These are phyloP conservation scores for Poeciliopsis paucimaculata DNA, from an alignment of 2,797 vertebrate genomes.

Conservation along the genomic window DNA sequence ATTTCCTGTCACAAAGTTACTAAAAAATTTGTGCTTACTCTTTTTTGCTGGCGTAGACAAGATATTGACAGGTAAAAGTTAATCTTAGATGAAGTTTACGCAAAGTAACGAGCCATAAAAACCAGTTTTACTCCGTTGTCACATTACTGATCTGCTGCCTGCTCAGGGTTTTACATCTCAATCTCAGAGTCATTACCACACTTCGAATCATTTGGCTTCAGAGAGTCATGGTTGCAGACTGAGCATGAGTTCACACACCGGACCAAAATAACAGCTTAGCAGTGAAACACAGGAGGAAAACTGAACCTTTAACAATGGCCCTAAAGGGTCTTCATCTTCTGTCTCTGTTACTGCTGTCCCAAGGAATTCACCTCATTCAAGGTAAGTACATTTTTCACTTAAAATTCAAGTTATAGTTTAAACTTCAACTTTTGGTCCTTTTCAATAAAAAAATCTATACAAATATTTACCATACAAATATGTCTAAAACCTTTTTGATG, in stretches of 20 bases:
- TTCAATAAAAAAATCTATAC: not conserved
- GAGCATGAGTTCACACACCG: slow-evolving; percentile 32
- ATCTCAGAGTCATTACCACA: slow-evolving; percentile 20
- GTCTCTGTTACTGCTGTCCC: slow-evolving; percentile 56
- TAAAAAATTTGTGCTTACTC: slow-evolving; percentile 20
- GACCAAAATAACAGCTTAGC: slow-evolving; percentile 8
- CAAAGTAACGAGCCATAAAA: slow-evolving; percentile 71
- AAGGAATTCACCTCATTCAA: slow-evolving; percentile 55
- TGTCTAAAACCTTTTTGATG: not conserved
- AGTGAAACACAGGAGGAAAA: slow-evolving; percentile 9
- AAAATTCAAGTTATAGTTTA: not conserved
- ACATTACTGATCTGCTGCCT: slow-evolving; percentile 37
- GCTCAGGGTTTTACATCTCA: slow-evolving; percentile 29
- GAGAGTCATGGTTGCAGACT: slow-evolving; percentile 16
- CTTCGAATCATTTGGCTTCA: not conserved
- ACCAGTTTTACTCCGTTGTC: slow-evolving; percentile 36
- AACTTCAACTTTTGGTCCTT: not conserved
- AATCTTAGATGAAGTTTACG: slow-evolving; percentile 79
- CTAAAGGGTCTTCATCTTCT: slow-evolving; percentile 57
- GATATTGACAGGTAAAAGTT: slow-evolving; percentile 71
- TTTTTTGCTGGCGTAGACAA: slow-evolving; percentile 74
- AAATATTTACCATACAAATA: not conserved
- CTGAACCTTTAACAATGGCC: slow-evolving; percentile 59
- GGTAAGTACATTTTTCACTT: slow-evolving; percentile 54
- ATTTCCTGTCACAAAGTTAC: slow-evolving; percentile 13